Evolutionary conservation across 1,140 invertebrate species (phyloP).

Genomic region (Drosophila santomea): DNA sequence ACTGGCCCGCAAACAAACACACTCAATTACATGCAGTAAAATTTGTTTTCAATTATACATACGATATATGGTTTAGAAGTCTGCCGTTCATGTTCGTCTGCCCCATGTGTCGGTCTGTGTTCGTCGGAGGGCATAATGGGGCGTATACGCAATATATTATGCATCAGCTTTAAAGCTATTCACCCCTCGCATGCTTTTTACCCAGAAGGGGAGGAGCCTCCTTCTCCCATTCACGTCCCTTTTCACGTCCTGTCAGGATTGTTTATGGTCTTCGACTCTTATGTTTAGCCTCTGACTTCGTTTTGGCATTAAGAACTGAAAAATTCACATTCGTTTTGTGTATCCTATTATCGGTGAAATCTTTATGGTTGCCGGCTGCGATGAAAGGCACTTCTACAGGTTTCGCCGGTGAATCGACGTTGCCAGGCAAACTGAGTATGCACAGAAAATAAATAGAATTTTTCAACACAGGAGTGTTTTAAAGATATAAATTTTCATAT

Average conservation of each 20-base stretch:
- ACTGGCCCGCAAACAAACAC: conserved; percentile 38
- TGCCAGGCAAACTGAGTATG: neutral
- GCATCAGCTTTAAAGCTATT: conserved; percentile 64
- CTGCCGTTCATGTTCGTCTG: conserved; percentile 33
- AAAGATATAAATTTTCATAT: neutral
- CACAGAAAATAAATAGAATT: conserved; percentile 8
- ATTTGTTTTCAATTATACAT: conserved; percentile 80
- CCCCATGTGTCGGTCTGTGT: neutral
- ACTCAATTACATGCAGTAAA: conserved; percentile 77
- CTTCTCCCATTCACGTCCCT: too few species aligned
- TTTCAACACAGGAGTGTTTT: neutral
- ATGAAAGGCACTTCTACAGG: conserved; percentile 15
- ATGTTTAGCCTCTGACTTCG: conserved; percentile 22
- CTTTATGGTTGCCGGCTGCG: conserved; percentile 25
- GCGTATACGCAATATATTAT: conserved; percentile 76
- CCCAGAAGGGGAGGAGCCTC: too few species aligned
- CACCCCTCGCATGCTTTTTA: conserved; percentile 11
- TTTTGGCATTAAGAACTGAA: conserved; percentile 36
- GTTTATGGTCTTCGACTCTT: conserved; percentile 28
- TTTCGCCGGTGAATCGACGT: neutral
- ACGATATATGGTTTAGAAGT: conserved; percentile 60
- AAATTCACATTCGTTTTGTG: conserved; percentile 31
- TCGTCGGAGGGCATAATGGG: conserved; percentile 39
- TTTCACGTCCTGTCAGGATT: conserved; percentile 16
- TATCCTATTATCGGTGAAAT: conserved; percentile 34